Evolutionary conservation across 2,888 invertebrate species (phyloP).

Genomic region (Anarsia innoxiella): DNA sequence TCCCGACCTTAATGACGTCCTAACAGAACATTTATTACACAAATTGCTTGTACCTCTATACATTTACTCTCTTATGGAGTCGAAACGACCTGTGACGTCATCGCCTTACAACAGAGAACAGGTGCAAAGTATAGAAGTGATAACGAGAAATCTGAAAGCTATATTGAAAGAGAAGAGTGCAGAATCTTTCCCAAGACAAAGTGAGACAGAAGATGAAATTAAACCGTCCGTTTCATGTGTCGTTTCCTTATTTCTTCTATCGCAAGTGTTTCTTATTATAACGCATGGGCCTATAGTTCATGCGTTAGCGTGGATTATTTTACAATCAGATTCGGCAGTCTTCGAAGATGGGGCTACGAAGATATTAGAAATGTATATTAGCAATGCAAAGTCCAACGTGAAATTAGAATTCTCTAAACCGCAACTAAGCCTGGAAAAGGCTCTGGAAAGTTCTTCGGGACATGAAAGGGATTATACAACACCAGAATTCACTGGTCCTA

Average conservation of each 20-base stretch:
- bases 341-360: slow-evolving; percentile 81
- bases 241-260: slow-evolving; percentile 91
- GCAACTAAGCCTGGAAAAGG: slow-evolving; percentile 84
- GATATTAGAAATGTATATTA: slow-evolving; percentile 79
- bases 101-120: slow-evolving; percentile 61
- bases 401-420: slow-evolving; percentile 81
- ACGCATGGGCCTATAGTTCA: slow-evolving; percentile 93
- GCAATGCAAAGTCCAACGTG: slow-evolving; percentile 71
- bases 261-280: slow-evolving; percentile 96
- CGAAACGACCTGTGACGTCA: slow-evolving; percentile 39
- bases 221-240: slow-evolving; percentile 90
- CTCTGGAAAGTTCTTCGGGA: slow-evolving; percentile 72
- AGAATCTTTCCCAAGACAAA: slow-evolving; percentile 57
- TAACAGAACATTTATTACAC: slow-evolving; percentile 95
- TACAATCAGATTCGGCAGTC: slow-evolving; percentile 86
- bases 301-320: slow-evolving; percentile 90
- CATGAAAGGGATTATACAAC: slow-evolving; percentile 63
- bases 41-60: slow-evolving; percentile 94
- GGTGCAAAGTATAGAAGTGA: slow-evolving; percentile 74
- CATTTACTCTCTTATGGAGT: slow-evolving; percentile 88
- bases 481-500: slow-evolving; percentile 54
- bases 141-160: slow-evolving; percentile 78
- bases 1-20: slow-evolving; percentile 92
- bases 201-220: slow-evolving; percentile 70
- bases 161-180: slow-evolving; percentile 75